Evolutionary conservation across 2,888 invertebrate species (phyloP).

Genomic region (Lepidocyrtoides sp.): DNA sequence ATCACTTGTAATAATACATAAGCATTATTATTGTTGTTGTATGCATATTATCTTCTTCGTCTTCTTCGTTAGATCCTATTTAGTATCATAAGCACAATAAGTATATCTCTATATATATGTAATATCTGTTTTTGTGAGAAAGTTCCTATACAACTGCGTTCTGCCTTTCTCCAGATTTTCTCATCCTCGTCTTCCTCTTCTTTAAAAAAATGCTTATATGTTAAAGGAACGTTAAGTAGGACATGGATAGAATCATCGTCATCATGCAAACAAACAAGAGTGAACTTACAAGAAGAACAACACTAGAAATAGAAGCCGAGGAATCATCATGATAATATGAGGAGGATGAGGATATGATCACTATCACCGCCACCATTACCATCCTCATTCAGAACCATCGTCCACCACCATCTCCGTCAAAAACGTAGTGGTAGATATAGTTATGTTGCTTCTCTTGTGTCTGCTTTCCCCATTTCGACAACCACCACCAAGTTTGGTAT

Average conservation of each 20-base stretch:
- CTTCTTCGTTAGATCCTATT: neutral
- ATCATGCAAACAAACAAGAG: slow-evolving; percentile 52
- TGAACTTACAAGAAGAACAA: slow-evolving; percentile 19
- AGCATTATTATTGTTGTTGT: neutral
- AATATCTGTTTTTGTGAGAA: neutral
- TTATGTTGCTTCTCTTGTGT: neutral
- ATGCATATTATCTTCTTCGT: slow-evolving; percentile 19
- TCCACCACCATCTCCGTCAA: neutral
- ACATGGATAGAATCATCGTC: slow-evolving; percentile 22
- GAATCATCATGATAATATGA: slow-evolving; percentile 19
- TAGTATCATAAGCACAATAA: neutral
- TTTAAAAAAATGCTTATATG: neutral
- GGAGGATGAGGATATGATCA: slow-evolving; percentile 7
- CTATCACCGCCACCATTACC: neutral
- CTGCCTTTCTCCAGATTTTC: slow-evolving; percentile 11
- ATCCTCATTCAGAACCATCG: neutral
- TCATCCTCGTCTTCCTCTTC: neutral
- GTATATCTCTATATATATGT: neutral
- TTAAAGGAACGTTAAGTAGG: neutral
- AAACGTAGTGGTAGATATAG: neutral
- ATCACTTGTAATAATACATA: slow-evolving; percentile 4
- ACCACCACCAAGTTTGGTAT: neutral
- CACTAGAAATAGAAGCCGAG: slow-evolving; percentile 18
- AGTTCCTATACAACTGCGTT: neutral
- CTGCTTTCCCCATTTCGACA: neutral